Conservation (phyloP, 2,888 invertebrate species). For the Pherbina coryleti region DNA sequence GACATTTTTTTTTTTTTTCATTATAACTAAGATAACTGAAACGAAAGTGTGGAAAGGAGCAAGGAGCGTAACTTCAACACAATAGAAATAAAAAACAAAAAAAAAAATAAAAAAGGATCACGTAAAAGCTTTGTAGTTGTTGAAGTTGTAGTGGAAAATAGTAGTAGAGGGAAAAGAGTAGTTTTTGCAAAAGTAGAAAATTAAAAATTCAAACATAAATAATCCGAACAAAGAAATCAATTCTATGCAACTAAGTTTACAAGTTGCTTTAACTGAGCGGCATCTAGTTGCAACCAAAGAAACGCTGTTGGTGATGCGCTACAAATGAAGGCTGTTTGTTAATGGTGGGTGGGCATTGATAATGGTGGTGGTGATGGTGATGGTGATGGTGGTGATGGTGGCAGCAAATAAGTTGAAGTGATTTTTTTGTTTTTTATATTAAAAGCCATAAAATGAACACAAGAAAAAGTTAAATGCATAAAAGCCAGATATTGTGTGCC, state of each 20-base stretch:
- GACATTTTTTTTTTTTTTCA: constrained; percentile 33
- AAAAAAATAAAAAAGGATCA: not conserved
- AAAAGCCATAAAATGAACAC: too few relatives aligned
- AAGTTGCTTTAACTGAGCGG: not conserved
- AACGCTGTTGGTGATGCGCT: not conserved
- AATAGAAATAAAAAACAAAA: not conserved
- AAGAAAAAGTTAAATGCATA: too few relatives aligned
- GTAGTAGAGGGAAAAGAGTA: not conserved
- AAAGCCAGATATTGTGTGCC: too few relatives aligned
- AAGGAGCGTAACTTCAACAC: not conserved
- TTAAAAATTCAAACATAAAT: not conserved
- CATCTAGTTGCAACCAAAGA: not conserved
- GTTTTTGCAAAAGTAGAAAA: not conserved
- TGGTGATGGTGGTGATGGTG: too few relatives aligned
- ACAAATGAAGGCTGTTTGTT: not conserved
- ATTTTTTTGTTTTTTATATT: not conserved
- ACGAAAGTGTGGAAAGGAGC: constrained; percentile 3
- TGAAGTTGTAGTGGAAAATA: not conserved
- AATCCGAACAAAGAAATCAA: constrained; percentile 2
- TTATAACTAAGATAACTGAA: constrained; percentile 7
- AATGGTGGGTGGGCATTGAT: not conserved
- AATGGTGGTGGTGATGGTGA: too few relatives aligned
- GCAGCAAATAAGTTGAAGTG: not conserved
- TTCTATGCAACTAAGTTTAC: constrained; percentile 9
- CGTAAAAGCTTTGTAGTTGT: not conserved